phyloP scores from a whole-genome alignment of 2,113 vertebrate species.

The Notiomystis cincta region DNA sequence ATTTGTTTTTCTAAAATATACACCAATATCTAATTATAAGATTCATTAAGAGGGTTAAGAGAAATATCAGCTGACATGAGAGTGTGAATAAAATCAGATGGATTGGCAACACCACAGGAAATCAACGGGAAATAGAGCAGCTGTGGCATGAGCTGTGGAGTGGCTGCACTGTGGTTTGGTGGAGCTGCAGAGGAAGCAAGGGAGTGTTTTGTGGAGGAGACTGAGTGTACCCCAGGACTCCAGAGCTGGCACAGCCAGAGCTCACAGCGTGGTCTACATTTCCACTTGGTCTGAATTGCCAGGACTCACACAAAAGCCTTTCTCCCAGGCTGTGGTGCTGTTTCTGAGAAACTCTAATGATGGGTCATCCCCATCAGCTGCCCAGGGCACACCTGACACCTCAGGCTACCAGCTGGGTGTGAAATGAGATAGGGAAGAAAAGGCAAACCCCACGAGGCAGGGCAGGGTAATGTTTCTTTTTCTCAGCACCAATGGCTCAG shows the following conservation, averaged over 20 bases:
- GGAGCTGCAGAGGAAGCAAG: neutral
- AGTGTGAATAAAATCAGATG: neutral
- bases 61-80: neutral
- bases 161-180: fast-evolving
- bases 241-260: neutral
- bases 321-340: neutral
- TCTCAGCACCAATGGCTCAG: no score
- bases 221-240: no score
- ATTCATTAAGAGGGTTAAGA: neutral
- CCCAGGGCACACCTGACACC: neutral
- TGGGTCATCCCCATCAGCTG: neutral
- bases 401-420: neutral
- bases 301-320: neutral
- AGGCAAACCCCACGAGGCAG: neutral
- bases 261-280: neutral
- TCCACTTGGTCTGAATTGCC: neutral
- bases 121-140: neutral
- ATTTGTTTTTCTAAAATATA: neutral
- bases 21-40: neutral
- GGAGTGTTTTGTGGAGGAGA: neutral
- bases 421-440: neutral
- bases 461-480: neutral
- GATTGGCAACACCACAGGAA: neutral
- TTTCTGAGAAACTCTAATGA: neutral
- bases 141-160: neutral